Evolutionary conservation across 2,797 vertebrate species (phyloP).

Genomic region (Choloepus didactylus): DNA sequence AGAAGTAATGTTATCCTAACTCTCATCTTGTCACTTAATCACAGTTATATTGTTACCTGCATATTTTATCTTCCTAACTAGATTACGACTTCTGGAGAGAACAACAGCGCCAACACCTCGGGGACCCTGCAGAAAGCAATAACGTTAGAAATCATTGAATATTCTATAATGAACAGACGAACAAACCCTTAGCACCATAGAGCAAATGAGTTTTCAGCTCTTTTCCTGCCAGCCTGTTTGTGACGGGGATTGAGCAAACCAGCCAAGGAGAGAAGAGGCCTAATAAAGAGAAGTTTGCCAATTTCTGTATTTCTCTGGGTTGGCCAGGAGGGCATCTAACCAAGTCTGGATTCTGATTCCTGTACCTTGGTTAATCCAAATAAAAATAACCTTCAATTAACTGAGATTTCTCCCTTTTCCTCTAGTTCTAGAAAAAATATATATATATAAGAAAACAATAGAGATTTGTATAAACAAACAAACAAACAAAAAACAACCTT

Average conservation of each 20-base stretch:
- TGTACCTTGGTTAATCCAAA: background rate
- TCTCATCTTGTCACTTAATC: conserved; percentile 47
- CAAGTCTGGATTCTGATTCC: background rate
- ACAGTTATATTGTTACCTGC: background rate
- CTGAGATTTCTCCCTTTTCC: background rate
- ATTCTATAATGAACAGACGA: background rate
- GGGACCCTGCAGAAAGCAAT: background rate
- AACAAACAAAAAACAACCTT: background rate
- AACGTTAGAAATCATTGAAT: background rate
- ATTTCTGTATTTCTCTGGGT: background rate
- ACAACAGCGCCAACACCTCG: background rate
- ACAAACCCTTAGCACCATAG: background rate
- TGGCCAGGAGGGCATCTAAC: background rate
- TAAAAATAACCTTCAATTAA: background rate
- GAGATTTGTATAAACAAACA: background rate
- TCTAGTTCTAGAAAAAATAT: background rate
- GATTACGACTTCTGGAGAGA: background rate
- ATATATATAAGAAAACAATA: background rate
- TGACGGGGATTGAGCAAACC: background rate
- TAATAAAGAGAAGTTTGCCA: background rate
- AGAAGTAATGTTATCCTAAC: conserved; percentile 44
- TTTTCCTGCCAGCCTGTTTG: conserved; percentile 7
- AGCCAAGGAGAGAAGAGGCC: background rate
- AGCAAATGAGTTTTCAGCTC: background rate
- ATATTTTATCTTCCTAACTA: background rate